Evolutionary conservation across 2,888 invertebrate genomes (phyloP).

Genomic region (Eubasilissa splendida): DNA sequence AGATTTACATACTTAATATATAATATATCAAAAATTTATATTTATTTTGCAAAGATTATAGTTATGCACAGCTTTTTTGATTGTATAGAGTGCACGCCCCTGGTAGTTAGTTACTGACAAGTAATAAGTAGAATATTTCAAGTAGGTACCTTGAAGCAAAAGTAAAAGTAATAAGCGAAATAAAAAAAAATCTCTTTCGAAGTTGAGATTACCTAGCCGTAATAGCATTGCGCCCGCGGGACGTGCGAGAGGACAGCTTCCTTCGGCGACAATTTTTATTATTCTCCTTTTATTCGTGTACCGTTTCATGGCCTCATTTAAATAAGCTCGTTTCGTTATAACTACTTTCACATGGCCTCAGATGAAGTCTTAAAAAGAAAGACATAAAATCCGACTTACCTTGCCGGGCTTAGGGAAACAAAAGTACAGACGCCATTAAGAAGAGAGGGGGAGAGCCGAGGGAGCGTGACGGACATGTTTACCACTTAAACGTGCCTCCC

Average conservation of each 20-base stretch:
- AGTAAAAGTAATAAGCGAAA: conserved; percentile 26
- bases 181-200: conserved; percentile 1
- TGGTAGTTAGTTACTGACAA: neutral
- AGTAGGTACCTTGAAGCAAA: neutral
- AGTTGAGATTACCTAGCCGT: conserved; percentile 10
- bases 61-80: neutral
- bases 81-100: neutral
- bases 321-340: conserved; percentile 45
- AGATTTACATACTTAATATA: neutral
- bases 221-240: conserved; percentile 27
- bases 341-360: conserved; percentile 37
- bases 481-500: conserved; percentile 32
- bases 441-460: neutral
- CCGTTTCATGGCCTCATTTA: conserved; percentile 49
- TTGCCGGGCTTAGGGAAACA: conserved; percentile 3
- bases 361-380: conserved; percentile 39
- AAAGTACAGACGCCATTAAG: conserved; percentile 17
- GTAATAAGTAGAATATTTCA: neutral
- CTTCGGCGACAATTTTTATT: conserved; percentile 31
- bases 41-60: neutral
- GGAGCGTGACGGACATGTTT: conserved; percentile 33
- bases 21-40: no score
- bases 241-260: neutral
- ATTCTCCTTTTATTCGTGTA: conserved; percentile 43
- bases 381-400: conserved; percentile 25